Percentiles rank a stretch among this genome's conserved stretches.
Evolutionary conservation across 1,140 invertebrate genomes (phyloP).

Genomic region (Apis dorsata): DNA sequence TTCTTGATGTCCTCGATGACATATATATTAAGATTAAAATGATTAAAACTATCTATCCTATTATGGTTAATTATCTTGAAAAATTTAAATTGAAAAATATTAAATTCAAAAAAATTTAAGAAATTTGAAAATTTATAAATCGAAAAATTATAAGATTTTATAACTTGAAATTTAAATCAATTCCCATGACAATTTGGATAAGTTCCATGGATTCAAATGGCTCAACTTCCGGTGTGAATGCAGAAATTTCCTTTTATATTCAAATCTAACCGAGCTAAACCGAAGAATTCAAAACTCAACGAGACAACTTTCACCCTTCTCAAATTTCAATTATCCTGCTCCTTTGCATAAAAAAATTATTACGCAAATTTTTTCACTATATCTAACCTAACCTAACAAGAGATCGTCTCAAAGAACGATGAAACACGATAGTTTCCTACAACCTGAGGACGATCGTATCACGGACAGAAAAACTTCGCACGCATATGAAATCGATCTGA

Average conservation of each 20-base stretch:
- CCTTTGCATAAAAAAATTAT: not conserved
- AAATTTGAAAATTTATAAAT: not conserved
- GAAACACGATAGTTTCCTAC: constrained; percentile 1
- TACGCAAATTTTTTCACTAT: not conserved
- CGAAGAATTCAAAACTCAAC: too few relatives aligned
- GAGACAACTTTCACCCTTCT: not conserved
- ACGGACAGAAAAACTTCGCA: constrained; percentile 13
- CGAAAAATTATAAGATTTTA: not conserved
- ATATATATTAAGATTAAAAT: too few relatives aligned
- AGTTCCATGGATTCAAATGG: not conserved
- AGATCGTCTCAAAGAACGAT: not conserved
- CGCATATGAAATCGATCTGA: not conserved
- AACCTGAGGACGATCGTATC: not conserved
- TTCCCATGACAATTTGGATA: not conserved
- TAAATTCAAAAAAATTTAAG: too few relatives aligned
- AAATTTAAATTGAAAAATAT: too few relatives aligned
- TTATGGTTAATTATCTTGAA: too few relatives aligned
- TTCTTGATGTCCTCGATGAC: too few relatives aligned
- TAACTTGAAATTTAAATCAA: not conserved
- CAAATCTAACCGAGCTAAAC: too few relatives aligned
- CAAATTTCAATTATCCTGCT: not conserved
- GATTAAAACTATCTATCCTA: too few relatives aligned
- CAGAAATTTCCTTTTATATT: too few relatives aligned
- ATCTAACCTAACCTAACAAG: not conserved
- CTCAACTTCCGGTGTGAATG: too few relatives aligned